These are phyloP conservation scores for Muscidifurax raptorellus DNA, from an alignment of 1,140 invertebrate species.

Conservation along the genomic window DNA sequence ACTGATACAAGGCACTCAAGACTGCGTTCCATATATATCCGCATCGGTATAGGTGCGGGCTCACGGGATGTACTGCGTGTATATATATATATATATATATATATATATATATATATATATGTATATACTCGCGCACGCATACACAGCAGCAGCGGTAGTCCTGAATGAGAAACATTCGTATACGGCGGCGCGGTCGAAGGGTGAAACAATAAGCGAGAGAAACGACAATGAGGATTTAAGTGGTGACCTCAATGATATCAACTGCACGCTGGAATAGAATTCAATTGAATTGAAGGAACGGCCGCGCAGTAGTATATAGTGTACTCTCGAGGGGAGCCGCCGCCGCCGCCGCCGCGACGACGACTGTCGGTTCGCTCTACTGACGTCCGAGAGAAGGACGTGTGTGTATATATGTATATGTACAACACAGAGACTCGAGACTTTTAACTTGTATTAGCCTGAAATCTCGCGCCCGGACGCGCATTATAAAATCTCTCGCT, in stretches of 20 bases:
- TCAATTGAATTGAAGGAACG: slow-evolving; percentile 75
- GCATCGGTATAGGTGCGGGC: not conserved
- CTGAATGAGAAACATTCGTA: slow-evolving; percentile 68
- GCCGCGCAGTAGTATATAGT: slow-evolving; percentile 52
- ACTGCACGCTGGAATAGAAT: slow-evolving; percentile 74
- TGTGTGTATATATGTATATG: too few species aligned
- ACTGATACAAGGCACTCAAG: slow-evolving; percentile 33
- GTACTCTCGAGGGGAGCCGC: slow-evolving; percentile 60
- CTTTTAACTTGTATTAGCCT: not conserved
- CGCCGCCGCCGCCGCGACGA: not conserved
- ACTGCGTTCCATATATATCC: not conserved
- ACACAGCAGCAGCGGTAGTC: not conserved
- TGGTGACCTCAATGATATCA: slow-evolving; percentile 75
- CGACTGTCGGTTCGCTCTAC: not conserved
- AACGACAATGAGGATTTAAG: slow-evolving; percentile 75
- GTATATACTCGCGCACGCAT: not conserved
- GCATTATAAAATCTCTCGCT: not conserved
- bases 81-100: slow-evolving; percentile 55
- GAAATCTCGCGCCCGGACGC: slow-evolving; percentile 21
- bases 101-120: too few species aligned
- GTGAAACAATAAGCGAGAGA: slow-evolving; percentile 74
- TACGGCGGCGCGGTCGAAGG: slow-evolving; percentile 64
- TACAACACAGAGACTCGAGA: slow-evolving; percentile 5
- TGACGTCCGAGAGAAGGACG: not conserved
- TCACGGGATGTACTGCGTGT: not conserved